Base-by-base conservation (phyloP, 2,797 vertebrate species). In the Glossophaga mutica region DNA sequence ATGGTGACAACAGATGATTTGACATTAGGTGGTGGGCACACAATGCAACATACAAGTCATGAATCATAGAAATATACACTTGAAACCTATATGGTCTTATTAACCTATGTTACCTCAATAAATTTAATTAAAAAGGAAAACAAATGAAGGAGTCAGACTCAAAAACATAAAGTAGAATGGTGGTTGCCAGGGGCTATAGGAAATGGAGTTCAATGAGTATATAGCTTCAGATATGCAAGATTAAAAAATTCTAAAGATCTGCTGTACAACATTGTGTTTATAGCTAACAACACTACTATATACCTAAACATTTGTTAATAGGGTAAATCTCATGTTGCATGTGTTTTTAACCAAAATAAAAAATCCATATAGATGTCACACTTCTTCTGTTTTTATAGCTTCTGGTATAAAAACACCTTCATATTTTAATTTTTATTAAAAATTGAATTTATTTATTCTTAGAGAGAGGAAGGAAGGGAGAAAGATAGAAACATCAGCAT, bases 371-470 rank as follows among this genome's bases (percentile, higher is more conserved):
- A 48, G 21, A 94, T 88, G 96, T 96, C 39, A 91, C 48, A 6
- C 10, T 14, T 74, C 22, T 42, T 90, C 21, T 94, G 19, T 70
- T 95, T 94, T 81, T 57, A 85, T 79, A 24, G 29, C 39, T n/a
- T 90, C 19, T 92, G 7, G 22, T 84, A 84, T 91, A 55, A 95
- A 95, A 96, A n/a, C 34, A 37, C 3, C n/a, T 84, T 73, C 39
- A 57, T 88, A 24, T 55, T 52, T 21, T 6, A 21, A 55, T 55
- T 55, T 22, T 55, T 55, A 22, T 55, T 55, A 22, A 55, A 55
- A 24, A 55, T 55, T 55, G 21, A 21, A 55, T 55, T 55, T 55
- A 55, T 55, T 55, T 55, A 55, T 55, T 55, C 9, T 55, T 55
- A 55, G 52, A 55, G 52, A 55, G 52, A 22, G 22, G 52, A 55